A percentile compares a stretch with the other conserved stretches of the same genome.
Evolutionary conservation across 2,888 invertebrate genomes (phyloP).

Genomic region (Leptinotarsa haldemani): DNA sequence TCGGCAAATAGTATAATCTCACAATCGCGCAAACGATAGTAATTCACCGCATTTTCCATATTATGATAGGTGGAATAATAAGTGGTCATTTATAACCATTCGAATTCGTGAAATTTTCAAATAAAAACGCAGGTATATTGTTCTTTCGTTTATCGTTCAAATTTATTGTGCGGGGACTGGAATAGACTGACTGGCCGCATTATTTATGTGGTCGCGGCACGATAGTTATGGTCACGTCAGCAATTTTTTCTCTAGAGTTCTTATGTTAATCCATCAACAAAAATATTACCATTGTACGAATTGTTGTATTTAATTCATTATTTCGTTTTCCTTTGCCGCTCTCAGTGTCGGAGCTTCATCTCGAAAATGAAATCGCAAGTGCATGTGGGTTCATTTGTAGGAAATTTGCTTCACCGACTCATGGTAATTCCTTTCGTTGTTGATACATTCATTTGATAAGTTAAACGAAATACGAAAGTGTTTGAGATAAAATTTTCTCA

Average conservation of each 20-base stretch:
- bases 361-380: slow-evolving; percentile 17
- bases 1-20: slow-evolving; percentile 23
- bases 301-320: slow-evolving; percentile 48
- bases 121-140: slow-evolving; percentile 59
- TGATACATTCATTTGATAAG: not conserved
- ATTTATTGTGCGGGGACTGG: slow-evolving; percentile 61
- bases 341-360: slow-evolving; percentile 8
- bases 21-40: slow-evolving; percentile 29
- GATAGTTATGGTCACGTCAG: slow-evolving; percentile 63
- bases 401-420: not conserved
- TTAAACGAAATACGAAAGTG: too few relatives aligned
- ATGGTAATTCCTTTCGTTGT: not conserved
- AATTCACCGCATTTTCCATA: slow-evolving; percentile 31
- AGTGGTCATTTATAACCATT: slow-evolving; percentile 45
- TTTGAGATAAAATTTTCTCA: too few relatives aligned
- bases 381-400: slow-evolving; percentile 23
- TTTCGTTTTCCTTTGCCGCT: slow-evolving; percentile 3
- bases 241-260: slow-evolving; percentile 51
- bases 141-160: slow-evolving; percentile 59
- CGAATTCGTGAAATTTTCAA: slow-evolving; percentile 59
- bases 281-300: slow-evolving; percentile 47
- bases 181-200: slow-evolving; percentile 59
- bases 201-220: slow-evolving; percentile 61
- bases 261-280: slow-evolving; percentile 57
- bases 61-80: slow-evolving; percentile 39